Evolutionary conservation across 1,140 invertebrate species (phyloP).

Genomic region (Melitaea cinxia): DNA sequence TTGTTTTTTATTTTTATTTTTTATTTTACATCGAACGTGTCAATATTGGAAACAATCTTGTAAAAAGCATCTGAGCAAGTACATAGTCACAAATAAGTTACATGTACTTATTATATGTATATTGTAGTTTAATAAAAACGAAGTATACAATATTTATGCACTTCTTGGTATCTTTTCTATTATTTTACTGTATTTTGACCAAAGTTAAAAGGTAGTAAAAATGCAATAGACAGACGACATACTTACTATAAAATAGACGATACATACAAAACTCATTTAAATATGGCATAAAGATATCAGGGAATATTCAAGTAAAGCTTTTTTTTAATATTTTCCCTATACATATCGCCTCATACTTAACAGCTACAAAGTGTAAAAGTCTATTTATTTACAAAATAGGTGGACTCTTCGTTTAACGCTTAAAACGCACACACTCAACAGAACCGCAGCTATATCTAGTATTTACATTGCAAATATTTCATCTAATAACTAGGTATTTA

Average conservation of each 20-base stretch:
- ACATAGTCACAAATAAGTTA: not conserved
- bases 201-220: not conserved
- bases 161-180: too few relatives aligned
- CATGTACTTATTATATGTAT: not conserved
- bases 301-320: conserved; percentile 29
- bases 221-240: not conserved
- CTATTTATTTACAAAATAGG: conserved; percentile 81
- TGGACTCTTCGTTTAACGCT: conserved; percentile 78
- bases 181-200: not conserved
- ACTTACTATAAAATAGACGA: conserved; percentile 3
- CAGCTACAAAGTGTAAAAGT: conserved; percentile 73
- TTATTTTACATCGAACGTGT: not conserved
- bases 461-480: conserved; percentile 45
- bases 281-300: conserved; percentile 61
- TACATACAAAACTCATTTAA: conserved; percentile 36
- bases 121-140: not conserved
- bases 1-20: too few relatives aligned
- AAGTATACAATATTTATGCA: too few relatives aligned
- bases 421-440: conserved; percentile 68
- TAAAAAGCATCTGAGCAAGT: conserved; percentile 12
- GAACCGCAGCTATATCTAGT: conserved; percentile 31
- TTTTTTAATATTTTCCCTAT: conserved; percentile 45
- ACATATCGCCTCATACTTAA: conserved; percentile 34
- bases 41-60: not conserved
- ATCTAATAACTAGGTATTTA: conserved; percentile 40